These are phyloP conservation scores for Atopsyche davidsoni DNA, from an alignment of 1,140 invertebrate genomes.

Conservation along the genomic window DNA sequence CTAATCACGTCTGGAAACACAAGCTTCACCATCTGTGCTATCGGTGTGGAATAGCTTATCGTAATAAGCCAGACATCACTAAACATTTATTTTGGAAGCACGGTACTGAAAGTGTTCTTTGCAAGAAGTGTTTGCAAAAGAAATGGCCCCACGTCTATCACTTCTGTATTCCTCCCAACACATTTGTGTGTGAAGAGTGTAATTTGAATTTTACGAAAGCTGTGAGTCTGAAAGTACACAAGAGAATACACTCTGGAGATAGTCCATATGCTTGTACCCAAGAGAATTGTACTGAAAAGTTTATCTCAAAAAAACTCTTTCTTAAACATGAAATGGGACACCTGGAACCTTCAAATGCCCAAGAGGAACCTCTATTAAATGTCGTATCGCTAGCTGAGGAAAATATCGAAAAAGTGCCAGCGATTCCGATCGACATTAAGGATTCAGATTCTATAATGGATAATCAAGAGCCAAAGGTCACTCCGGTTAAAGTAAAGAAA, in stretches of 20 bases:
- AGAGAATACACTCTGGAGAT: conserved; percentile 67
- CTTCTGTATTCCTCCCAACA: conserved; percentile 72
- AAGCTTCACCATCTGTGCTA: conserved; percentile 80
- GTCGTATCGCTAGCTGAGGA: conserved; percentile 22
- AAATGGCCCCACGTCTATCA: conserved; percentile 88
- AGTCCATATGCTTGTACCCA: conserved; percentile 64
- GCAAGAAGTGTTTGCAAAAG: conserved; percentile 78
- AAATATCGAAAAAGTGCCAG: conserved; percentile 39
- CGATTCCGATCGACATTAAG: conserved; percentile 31
- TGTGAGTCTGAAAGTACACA: conserved; percentile 76
- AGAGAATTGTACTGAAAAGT: conserved; percentile 62
- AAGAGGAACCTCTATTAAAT: conserved; percentile 24
- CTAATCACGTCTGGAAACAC: conserved; percentile 83
- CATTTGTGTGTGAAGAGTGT: conserved; percentile 76
- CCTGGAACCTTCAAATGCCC: conserved; percentile 43
- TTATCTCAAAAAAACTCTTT: conserved; percentile 74
- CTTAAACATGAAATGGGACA: conserved; percentile 59
- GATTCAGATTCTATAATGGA: conserved; percentile 36
- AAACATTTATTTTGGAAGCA: conserved; percentile 89
- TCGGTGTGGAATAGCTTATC: conserved; percentile 75
- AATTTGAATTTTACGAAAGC: conserved; percentile 65
- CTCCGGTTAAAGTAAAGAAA: conserved; percentile 43
- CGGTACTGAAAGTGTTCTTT: conserved; percentile 77
- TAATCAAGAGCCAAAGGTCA: conserved; percentile 27
- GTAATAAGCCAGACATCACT: conserved; percentile 79